A percentile compares a stretch with the other conserved stretches of the same genome.
These are phyloP conservation scores for Luscinia megarhynchos DNA, from an alignment of 2,797 vertebrate genomes.

Conservation along the genomic window DNA sequence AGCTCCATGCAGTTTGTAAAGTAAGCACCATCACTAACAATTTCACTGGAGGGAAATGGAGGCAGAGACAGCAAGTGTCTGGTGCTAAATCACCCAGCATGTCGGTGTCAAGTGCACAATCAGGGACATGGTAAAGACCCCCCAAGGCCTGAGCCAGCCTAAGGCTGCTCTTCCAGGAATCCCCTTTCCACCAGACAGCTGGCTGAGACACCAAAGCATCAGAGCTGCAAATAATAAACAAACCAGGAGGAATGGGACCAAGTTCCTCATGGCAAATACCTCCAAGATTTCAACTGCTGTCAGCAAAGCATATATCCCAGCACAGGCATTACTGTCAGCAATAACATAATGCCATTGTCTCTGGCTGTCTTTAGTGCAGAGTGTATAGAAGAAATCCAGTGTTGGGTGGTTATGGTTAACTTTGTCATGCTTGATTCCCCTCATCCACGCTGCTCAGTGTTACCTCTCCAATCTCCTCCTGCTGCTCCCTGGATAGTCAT, in stretches of 20 bases:
- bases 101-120: not conserved
- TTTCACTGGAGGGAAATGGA: conserved; percentile 7
- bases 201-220: not conserved
- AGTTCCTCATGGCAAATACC: not conserved
- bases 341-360: not conserved
- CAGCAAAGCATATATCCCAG: conserved; percentile 6
- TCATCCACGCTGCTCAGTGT: not conserved
- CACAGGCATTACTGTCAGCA: not conserved
- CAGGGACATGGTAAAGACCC: not conserved
- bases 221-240: conserved; percentile 24
- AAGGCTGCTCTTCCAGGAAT: not conserved
- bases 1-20: not conserved
- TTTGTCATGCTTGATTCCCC: not conserved
- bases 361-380: not conserved
- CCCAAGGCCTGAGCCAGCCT: not conserved
- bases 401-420: not conserved
- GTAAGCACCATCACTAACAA: not conserved
- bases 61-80: conserved; percentile 14
- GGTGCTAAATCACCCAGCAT: conserved; percentile 6
- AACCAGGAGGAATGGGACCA: not conserved
- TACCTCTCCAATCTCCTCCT: not conserved
- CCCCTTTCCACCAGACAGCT: conserved; percentile 37
- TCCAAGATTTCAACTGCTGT: conserved; percentile 18
- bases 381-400: not conserved
- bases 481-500: not conserved